Evolutionary conservation across 2,888 invertebrate species (phyloP).

Genomic region (Papilio gigon): DNA sequence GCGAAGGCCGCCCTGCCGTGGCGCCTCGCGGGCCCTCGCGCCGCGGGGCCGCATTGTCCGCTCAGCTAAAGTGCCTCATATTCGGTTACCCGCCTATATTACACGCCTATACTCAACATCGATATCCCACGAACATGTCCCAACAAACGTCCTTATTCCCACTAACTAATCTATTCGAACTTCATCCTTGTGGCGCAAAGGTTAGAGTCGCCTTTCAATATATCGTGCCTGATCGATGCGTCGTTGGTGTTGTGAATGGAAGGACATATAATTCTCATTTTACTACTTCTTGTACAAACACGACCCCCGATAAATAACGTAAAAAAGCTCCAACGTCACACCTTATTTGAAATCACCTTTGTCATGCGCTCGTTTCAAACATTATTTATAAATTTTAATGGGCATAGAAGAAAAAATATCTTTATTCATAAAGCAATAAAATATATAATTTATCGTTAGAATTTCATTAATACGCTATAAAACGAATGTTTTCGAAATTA

Average conservation of each 20-base stretch:
- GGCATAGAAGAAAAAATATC: conserved; percentile 47
- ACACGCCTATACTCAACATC: conserved; percentile 72
- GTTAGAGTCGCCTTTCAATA: conserved; percentile 50
- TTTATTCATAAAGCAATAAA: conserved; percentile 58
- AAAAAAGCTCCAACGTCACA: conserved; percentile 75
- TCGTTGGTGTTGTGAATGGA: conserved; percentile 45
- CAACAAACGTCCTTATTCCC: conserved; percentile 55
- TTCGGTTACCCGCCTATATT: conserved; percentile 77
- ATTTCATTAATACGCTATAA: conserved; percentile 58
- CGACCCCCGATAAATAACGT: conserved; percentile 72
- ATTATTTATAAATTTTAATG: conserved; percentile 47
- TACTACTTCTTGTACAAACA: conserved; percentile 74
- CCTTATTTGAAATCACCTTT: conserved; percentile 74
- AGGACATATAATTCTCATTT: conserved; percentile 78
- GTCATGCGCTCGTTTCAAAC: conserved; percentile 55
- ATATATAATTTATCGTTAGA: conserved; percentile 54
- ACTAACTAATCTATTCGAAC: conserved; percentile 40
- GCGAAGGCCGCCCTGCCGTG: conserved; percentile 59
- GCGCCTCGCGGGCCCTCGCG: conserved; percentile 70
- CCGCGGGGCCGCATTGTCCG: conserved; percentile 77
- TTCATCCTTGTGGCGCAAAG: conserved; percentile 38
- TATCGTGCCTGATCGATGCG: conserved; percentile 45
- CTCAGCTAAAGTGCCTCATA: conserved; percentile 78
- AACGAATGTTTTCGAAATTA: conserved; percentile 47
- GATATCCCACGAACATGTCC: conserved; percentile 57